Percentiles rank a stretch among this genome's conserved stretches.
Evolutionary conservation across 2,888 invertebrate genomes (phyloP).

Genomic region (Tolmerus cingulatus): DNA sequence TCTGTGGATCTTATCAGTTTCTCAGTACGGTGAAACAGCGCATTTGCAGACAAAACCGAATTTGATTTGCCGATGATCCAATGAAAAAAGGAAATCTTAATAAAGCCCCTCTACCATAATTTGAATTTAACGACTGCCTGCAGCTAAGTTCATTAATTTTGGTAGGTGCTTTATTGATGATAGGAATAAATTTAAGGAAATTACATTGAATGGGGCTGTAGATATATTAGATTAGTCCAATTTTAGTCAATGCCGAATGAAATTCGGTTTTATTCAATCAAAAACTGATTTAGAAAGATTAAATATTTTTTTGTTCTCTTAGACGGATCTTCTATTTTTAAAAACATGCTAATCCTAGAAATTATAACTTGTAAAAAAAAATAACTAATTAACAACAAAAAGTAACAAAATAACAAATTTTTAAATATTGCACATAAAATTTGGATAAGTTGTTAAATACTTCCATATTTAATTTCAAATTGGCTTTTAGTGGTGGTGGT

Average conservation of each 20-base stretch:
- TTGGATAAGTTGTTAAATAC: neutral
- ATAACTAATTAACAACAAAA: neutral
- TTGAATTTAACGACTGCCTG: too few species aligned
- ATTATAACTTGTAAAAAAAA: neutral
- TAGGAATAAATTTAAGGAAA: neutral
- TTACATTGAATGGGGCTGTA: too few species aligned
- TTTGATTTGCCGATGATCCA: neutral
- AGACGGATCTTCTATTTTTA: neutral
- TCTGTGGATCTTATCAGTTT: neutral
- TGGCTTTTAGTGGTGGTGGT: neutral
- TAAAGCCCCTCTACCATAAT: too few species aligned
- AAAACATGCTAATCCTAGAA: neutral
- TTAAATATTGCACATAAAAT: slow-evolving; percentile 27
- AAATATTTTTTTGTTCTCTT: neutral
- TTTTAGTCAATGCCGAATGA: neutral
- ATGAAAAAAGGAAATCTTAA: too few species aligned
- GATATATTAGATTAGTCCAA: neutral
- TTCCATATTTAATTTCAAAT: neutral
- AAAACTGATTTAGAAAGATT: neutral
- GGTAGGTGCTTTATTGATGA: neutral
- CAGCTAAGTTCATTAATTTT: too few species aligned
- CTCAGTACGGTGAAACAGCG: too few species aligned
- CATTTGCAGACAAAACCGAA: neutral
- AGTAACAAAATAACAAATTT: neutral
- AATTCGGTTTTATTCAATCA: neutral